Conservation (phyloP, 2,113 vertebrate genomes). For the Cinclus cinclus region DNA sequence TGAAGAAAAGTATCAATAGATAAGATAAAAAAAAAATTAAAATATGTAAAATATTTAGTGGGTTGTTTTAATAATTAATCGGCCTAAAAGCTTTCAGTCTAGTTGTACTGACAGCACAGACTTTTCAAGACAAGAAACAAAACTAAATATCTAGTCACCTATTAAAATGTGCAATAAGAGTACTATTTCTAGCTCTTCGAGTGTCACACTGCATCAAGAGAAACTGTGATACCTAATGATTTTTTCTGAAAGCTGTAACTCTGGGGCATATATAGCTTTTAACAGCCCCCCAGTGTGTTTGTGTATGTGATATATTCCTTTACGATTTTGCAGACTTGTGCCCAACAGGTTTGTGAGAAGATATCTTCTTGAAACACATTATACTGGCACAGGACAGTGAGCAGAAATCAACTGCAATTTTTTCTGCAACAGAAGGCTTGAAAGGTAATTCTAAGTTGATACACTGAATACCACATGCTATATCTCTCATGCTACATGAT, state of each 20-base stretch:
- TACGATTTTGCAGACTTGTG: background rate
- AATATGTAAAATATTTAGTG: conserved; percentile 56
- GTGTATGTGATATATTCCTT: background rate
- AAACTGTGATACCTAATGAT: background rate
- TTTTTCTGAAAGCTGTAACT: background rate
- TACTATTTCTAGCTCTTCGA: background rate
- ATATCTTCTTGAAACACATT: background rate
- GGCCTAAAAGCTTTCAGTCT: conserved; percentile 11
- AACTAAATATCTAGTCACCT: background rate
- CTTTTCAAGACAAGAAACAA: conserved; percentile 8
- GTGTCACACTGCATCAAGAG: background rate
- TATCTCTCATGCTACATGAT: background rate
- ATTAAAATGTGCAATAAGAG: background rate
- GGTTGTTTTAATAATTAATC: conserved; percentile 50
- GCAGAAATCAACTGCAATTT: background rate
- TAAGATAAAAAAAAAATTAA: conserved; percentile 31
- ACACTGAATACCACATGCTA: fast-evolving
- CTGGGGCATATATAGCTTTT: background rate
- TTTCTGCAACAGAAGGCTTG: background rate
- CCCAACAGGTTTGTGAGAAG: background rate
- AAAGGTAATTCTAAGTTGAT: background rate
- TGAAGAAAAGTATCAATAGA: background rate
- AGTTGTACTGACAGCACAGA: background rate
- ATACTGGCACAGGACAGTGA: background rate
- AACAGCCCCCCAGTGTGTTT: background rate